Evolutionary conservation across 2,888 invertebrate genomes (phyloP).

Genomic region (Willowsia nigromaculata): DNA sequence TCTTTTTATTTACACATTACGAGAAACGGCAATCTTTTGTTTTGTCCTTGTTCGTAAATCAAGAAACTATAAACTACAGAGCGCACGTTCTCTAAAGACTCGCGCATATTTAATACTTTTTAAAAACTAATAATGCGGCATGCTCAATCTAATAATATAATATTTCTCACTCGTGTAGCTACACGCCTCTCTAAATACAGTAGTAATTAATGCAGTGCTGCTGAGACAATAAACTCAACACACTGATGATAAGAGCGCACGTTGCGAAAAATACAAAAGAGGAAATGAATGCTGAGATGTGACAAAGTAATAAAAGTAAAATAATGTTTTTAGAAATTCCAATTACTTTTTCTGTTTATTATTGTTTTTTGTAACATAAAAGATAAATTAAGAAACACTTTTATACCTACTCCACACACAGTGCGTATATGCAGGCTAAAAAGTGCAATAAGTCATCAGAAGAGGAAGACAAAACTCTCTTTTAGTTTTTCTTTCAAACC

Average conservation of each 20-base stretch:
- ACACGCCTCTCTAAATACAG: too few species aligned
- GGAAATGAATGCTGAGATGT: not conserved
- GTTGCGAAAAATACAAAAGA: not conserved
- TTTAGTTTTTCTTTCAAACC: not conserved
- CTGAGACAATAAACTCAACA: too few species aligned
- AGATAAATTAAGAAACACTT: not conserved
- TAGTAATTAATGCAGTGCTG: not conserved
- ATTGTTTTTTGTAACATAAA: not conserved
- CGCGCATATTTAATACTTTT: not conserved
- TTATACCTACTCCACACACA: not conserved
- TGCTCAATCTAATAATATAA: not conserved
- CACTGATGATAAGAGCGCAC: too few species aligned
- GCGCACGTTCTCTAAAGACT: not conserved
- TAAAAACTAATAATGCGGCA: not conserved
- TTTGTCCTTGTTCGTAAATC: not conserved
- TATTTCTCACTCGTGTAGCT: not conserved
- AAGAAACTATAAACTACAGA: not conserved
- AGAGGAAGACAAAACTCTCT: not conserved
- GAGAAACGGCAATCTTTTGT: not conserved
- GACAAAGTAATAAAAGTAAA: not conserved
- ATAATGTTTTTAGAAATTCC: not conserved
- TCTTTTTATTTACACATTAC: not conserved
- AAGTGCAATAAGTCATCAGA: slow-evolving; percentile 5
- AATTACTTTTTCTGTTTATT: slow-evolving; percentile 2
- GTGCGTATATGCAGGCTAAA: not conserved